Evolutionary conservation across 2,888 invertebrate species (phyloP).

Genomic region (Drosophila setosimentum): DNA sequence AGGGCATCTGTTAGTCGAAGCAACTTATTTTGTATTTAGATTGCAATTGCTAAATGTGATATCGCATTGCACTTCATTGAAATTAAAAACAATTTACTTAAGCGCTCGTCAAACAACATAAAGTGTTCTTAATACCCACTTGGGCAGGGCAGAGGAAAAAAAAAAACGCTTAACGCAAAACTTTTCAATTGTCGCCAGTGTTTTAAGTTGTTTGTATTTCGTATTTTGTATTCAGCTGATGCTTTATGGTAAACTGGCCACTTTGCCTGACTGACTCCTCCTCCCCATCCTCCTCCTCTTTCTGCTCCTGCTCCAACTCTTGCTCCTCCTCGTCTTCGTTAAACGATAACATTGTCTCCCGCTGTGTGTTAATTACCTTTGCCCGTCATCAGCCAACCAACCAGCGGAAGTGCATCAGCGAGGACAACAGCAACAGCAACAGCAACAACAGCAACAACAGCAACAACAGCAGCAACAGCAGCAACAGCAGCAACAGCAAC

Average conservation of each 20-base stretch:
- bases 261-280: constrained; percentile 34
- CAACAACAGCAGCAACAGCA: constrained; percentile 9
- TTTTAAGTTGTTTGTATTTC: constrained; percentile 1
- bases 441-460: constrained; percentile 18
- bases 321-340: neutral
- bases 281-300: no score
- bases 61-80: neutral
- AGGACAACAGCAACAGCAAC: no score
- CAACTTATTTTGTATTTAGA: neutral
- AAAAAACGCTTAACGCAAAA: constrained; percentile 33
- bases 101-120: neutral
- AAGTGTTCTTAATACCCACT: neutral
- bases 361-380: constrained; percentile 72
- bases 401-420: constrained; percentile 57
- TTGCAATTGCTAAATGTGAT: neutral
- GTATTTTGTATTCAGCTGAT: constrained; percentile 3
- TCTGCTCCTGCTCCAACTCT: neutral
- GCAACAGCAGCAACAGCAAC: constrained; percentile 18
- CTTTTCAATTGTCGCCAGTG: constrained; percentile 28
- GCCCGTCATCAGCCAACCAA: constrained; percentile 34
- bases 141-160: constrained; percentile 24
- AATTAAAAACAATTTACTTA: neutral
- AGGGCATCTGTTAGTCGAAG: neutral
- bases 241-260: constrained; percentile 26
- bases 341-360: constrained; percentile 26